Evolutionary conservation across 2,888 invertebrate species (phyloP), one percentile per base, ranked within the genome.

Genomic region (Timema cristinae): DNA sequence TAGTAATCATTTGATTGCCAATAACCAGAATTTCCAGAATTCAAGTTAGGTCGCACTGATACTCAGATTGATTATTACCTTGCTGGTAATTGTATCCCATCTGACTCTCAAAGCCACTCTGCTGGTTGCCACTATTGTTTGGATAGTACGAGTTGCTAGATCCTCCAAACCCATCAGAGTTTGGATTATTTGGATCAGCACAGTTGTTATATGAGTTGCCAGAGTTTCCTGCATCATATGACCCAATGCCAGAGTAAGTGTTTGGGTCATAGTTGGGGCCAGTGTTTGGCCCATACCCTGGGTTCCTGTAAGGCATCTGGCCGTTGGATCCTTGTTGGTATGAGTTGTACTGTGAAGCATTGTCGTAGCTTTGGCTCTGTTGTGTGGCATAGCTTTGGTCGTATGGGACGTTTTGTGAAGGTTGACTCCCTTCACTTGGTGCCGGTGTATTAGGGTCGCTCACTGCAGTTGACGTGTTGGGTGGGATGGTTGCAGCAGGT

Each of bases 401-500:
- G 68, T 52, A 54, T 8, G 52, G 54, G 51, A 56, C 11, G 8
- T 47, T 56, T 10, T n/a, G 13, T 13, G 9, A 47, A 9, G 50
- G 68, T 7, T 15, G 51, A 49, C 48, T 32, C 51, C 32, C 48
- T 11, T 50, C 50, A 16, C 51, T 16, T 47, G 61, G 47, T 11
- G 61, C 32, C 32, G 32, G 32, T 32, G 32, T 32, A 32, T 32
- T 32, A 15, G 32, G 32, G 48, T 63, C 63, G 10, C 11, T 63
- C 9, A 63, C 13, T 10, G 63, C 32, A 47, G 32, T 67, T 56
- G 61, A 47, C 47, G 67, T 71, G 67, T 78, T 77, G 1, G 86
- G 86, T 32, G 85, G 85, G 1, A 86, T 83, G 10, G 86, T 86
- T 15, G 86, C 86, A 1, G 86, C 86, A 86, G 86, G n/a, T n/a